A percentile compares a stretch with the other conserved stretches of the same genome.
Conservation (phyloP, 1,140 invertebrate species). For the Drosophila truncata region DNA sequence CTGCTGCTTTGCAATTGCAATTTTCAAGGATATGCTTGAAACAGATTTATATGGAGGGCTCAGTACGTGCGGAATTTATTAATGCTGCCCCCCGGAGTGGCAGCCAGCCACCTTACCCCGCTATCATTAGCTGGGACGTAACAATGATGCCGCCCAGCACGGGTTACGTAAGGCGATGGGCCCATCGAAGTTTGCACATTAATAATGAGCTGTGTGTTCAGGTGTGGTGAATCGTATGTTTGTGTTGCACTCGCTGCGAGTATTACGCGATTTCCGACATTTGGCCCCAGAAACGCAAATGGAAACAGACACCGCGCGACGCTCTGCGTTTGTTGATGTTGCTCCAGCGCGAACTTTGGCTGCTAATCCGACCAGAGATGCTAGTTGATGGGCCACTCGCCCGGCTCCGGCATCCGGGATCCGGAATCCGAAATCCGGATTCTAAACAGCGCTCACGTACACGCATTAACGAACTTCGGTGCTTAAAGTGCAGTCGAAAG, state of each 20-base stretch:
- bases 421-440: slow-evolving; percentile 11
- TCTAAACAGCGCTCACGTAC: slow-evolving; percentile 74
- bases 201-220: slow-evolving; percentile 54
- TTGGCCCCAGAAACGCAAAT: slow-evolving; percentile 43
- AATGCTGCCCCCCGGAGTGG: slow-evolving; percentile 54
- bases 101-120: slow-evolving; percentile 7
- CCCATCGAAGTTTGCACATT: slow-evolving; percentile 73
- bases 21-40: slow-evolving; percentile 84
- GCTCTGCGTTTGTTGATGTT: slow-evolving; percentile 9
- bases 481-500: slow-evolving; percentile 76
- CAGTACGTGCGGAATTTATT: slow-evolving; percentile 82
- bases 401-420: not conserved
- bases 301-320: slow-evolving; percentile 43
- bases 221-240: slow-evolving; percentile 40
- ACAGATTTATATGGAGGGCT: slow-evolving; percentile 81
- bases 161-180: slow-evolving; percentile 59
- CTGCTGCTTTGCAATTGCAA: slow-evolving; percentile 78
- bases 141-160: slow-evolving; percentile 39
- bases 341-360: slow-evolving; percentile 31
- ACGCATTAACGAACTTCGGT: slow-evolving; percentile 79
- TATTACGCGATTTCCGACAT: slow-evolving; percentile 51
- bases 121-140: slow-evolving; percentile 50
- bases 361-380: slow-evolving; percentile 15
- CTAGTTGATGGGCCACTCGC: slow-evolving; percentile 39
- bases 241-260: slow-evolving; percentile 41